Percentiles rank a stretch among this genome's conserved stretches.
phyloP scores from a whole-genome alignment of 2,888 invertebrate species.

The Nematopogon swammerdamellus region DNA sequence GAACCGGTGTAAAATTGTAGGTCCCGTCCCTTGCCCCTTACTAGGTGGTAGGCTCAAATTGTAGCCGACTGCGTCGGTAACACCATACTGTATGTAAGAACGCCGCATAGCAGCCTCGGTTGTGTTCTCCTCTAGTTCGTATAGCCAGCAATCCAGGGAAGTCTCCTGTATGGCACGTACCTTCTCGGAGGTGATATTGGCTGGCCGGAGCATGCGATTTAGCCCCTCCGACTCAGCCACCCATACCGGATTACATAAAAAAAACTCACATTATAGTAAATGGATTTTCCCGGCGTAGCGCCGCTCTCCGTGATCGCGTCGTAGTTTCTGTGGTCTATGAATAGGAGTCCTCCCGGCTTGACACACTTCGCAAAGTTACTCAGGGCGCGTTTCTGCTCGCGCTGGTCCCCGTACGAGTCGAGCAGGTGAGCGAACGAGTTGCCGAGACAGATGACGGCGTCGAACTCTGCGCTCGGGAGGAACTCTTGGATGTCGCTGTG shows the following conservation, averaged over 20 bases:
- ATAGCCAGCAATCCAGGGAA: too few relatives aligned
- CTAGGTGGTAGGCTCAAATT: too few relatives aligned
- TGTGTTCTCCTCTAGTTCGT: too few relatives aligned
- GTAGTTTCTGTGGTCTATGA: slow-evolving; percentile 89
- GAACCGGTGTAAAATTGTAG: too few relatives aligned
- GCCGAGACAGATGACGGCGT: slow-evolving; percentile 86
- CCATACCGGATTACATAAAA: neutral
- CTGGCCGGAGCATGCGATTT: too few relatives aligned
- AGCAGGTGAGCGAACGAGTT: slow-evolving; percentile 90
- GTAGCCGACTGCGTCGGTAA: too few relatives aligned
- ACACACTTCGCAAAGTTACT: slow-evolving; percentile 78
- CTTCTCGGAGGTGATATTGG: too few relatives aligned
- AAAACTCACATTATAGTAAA: slow-evolving; percentile 82
- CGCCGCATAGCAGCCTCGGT: too few relatives aligned
- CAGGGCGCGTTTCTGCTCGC: slow-evolving; percentile 75
- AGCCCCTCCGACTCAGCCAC: too few relatives aligned
- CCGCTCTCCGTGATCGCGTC: slow-evolving; percentile 78
- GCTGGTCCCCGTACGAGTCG: slow-evolving; percentile 74
- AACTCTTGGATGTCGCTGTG: slow-evolving; percentile 66
- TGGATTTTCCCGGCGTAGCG: slow-evolving; percentile 74
- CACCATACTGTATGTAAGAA: too few relatives aligned
- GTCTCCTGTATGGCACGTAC: too few relatives aligned
- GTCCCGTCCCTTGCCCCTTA: too few relatives aligned
- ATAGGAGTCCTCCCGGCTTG: slow-evolving; percentile 78
- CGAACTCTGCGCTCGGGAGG: slow-evolving; percentile 65